These are phyloP conservation scores for Scolopax bukidnonensis DNA, from an alignment of 2,797 vertebrate genomes.

Conservation along the genomic window DNA sequence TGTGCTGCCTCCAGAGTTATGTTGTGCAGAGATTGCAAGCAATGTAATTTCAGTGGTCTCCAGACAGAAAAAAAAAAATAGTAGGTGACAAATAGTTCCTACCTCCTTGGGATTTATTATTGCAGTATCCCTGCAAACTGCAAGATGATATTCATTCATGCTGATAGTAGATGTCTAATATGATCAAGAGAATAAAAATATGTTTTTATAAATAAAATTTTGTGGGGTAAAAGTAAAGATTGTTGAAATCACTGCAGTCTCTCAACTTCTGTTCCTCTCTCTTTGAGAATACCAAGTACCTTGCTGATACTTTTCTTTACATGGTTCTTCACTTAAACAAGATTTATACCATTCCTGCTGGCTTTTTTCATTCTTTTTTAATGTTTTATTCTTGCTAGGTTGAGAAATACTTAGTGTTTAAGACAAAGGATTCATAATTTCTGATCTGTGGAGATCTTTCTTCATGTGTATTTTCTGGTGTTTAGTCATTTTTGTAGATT, in stretches of 20 bases:
- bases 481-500: background rate
- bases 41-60: background rate
- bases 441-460: background rate
- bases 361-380: background rate
- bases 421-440: background rate
- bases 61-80: background rate
- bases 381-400: background rate
- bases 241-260: background rate
- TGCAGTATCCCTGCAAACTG: background rate
- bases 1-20: background rate
- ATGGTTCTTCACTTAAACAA: background rate
- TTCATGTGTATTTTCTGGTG: background rate
- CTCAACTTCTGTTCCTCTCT: background rate
- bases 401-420: background rate
- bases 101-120: background rate
- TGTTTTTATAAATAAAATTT: background rate
- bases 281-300: background rate
- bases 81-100: background rate
- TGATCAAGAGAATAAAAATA: background rate
- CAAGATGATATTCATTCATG: background rate
- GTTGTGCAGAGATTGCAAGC: background rate
- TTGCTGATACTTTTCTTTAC: background rate
- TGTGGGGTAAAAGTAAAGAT: background rate
- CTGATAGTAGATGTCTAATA: background rate
- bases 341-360: background rate